phyloP scores from a whole-genome alignment of 2,888 invertebrate species.

The Ptilodon capucinus region DNA sequence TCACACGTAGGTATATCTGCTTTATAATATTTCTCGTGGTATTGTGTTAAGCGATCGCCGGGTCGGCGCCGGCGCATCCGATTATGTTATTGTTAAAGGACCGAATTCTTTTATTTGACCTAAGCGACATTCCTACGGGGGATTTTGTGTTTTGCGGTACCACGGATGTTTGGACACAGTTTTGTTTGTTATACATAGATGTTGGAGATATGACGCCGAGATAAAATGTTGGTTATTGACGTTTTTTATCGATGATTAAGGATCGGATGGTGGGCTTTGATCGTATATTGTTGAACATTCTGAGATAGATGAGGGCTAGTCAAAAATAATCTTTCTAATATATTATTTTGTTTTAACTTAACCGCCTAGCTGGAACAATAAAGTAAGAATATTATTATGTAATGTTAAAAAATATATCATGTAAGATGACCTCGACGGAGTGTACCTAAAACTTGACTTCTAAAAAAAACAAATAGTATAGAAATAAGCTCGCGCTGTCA shows the following conservation, averaged over 20 bases:
- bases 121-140: slow-evolving; percentile 62
- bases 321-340: too few relatives aligned
- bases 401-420: too few relatives aligned
- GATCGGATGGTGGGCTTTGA: slow-evolving; percentile 2
- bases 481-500: too few relatives aligned
- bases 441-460: too few relatives aligned
- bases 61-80: slow-evolving; percentile 73
- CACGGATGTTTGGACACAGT: slow-evolving; percentile 48
- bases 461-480: too few relatives aligned
- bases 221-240: slow-evolving; percentile 28
- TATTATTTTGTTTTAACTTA: too few relatives aligned
- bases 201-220: slow-evolving; percentile 38
- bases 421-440: too few relatives aligned
- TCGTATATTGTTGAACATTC: slow-evolving; percentile 2
- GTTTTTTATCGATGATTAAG: slow-evolving; percentile 27
- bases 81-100: slow-evolving; percentile 75
- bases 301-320: not conserved
- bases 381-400: too few relatives aligned
- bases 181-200: slow-evolving; percentile 46
- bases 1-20: slow-evolving; percentile 66
- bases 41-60: slow-evolving; percentile 60
- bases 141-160: slow-evolving; percentile 63
- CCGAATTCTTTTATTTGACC: slow-evolving; percentile 77
- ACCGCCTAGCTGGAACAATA: too few relatives aligned
- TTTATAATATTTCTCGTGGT: slow-evolving; percentile 62